Conservation (phyloP, 30 jellyfish, hydroid and myxozoan genomes). For the Euphysa ruthae region DNA sequence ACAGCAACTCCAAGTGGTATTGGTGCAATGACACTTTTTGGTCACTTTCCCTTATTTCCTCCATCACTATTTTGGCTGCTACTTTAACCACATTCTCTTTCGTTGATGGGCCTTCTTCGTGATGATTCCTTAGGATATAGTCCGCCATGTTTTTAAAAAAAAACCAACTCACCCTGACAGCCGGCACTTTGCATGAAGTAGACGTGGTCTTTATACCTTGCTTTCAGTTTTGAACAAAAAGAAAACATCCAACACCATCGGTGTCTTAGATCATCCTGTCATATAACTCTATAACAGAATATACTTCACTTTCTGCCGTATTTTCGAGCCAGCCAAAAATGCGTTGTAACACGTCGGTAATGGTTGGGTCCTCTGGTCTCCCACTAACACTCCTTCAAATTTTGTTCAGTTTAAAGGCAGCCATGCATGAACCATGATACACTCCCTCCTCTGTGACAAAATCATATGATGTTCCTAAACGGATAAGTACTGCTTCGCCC, state of each 20-base stretch:
- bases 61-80: constrained; percentile 42
- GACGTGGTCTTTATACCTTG: constrained; percentile 35
- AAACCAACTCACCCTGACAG: constrained; percentile 29
- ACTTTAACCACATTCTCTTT: constrained; percentile 24
- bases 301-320: constrained; percentile 24
- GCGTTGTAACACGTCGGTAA: neutral
- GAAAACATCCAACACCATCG: neutral
- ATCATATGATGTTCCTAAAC: constrained; percentile 1
- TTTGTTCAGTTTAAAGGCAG: constrained; percentile 10
- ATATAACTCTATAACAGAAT: constrained; percentile 20
- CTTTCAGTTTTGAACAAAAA: constrained; percentile 11
- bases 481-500: constrained; percentile 13
- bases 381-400: constrained; percentile 21
- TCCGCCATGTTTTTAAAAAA: constrained; percentile 51
- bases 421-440: constrained; percentile 26
- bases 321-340: constrained; percentile 33
- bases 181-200: constrained; percentile 27
- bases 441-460: constrained; percentile 31
- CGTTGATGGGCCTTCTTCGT: constrained; percentile 19
- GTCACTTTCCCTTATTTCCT: no score
- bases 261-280: constrained; percentile 8
- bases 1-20: constrained; percentile 17
- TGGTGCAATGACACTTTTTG: neutral
- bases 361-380: constrained; percentile 39
- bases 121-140: constrained; percentile 2